Conservation (phyloP, 1,140 invertebrate species). For the Leptinotarsa undecemlineata region DNA sequence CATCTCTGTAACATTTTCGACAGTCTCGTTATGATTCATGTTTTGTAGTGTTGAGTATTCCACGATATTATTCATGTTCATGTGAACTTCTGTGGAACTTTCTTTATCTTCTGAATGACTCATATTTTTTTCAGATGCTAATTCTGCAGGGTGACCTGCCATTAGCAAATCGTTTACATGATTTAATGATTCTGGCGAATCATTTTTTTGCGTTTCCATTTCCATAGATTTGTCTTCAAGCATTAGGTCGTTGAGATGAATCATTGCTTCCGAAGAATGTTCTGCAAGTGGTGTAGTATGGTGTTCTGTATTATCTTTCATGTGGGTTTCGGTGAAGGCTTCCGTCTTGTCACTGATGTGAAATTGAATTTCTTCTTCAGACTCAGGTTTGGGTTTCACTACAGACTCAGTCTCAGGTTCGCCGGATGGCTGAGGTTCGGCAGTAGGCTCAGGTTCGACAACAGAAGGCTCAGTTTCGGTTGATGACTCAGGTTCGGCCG, state of each 20-base stretch:
- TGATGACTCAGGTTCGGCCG: conserved; percentile 46
- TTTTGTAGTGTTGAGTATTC: not conserved
- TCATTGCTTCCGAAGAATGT: conserved; percentile 41
- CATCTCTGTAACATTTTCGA: not conserved
- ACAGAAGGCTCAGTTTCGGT: conserved; percentile 42
- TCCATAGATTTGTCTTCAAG: not conserved
- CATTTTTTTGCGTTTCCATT: not conserved
- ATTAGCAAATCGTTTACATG: too few species aligned
- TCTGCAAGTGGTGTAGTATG: conserved; percentile 43
- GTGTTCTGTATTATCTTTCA: conserved; percentile 28
- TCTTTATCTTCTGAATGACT: not conserved
- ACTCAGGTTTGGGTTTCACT: conserved; percentile 48
- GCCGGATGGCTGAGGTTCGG: conserved; percentile 49
- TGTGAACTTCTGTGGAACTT: not conserved
- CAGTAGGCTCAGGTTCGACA: conserved; percentile 45
- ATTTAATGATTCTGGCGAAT: conserved; percentile 25
- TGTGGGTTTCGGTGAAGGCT: not conserved
- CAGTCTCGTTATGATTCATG: not conserved
- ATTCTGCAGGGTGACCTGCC: too few species aligned
- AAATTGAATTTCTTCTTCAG: conserved; percentile 29
- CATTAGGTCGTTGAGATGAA: conserved; percentile 23
- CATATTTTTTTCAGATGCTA: too few species aligned
- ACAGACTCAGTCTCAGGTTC: conserved; percentile 52
- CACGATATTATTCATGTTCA: not conserved
- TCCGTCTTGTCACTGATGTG: conserved; percentile 39